Percentiles rank a stretch among this genome's conserved stretches.
These are phyloP conservation scores for Meandrina meandrites DNA, from an alignment of 92 coral and sea anemone species.

Conservation along the genomic window DNA sequence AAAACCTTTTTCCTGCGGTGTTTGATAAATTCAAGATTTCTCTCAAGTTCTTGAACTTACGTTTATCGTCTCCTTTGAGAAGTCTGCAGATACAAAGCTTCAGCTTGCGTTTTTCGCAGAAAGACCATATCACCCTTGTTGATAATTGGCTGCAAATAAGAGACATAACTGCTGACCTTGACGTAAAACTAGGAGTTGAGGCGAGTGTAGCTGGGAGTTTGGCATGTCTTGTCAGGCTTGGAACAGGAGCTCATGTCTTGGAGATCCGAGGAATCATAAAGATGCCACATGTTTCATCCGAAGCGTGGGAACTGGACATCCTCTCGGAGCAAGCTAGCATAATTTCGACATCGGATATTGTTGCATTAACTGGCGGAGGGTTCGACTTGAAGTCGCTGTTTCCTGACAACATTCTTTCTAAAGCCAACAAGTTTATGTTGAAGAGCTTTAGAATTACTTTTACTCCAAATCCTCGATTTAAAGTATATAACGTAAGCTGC, in stretches of 20 bases:
- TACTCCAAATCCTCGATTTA: slow-evolving; percentile 34
- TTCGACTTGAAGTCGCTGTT: slow-evolving; percentile 51
- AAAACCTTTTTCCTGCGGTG: slow-evolving; percentile 43
- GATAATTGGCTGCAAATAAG: slow-evolving; percentile 52
- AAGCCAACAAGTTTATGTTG: slow-evolving; percentile 37
- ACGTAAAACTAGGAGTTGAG: background rate
- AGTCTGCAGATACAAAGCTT: slow-evolving; percentile 37
- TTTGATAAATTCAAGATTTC: slow-evolving; percentile 42
- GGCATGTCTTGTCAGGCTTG: slow-evolving; percentile 45
- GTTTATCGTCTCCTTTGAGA: slow-evolving; percentile 45
- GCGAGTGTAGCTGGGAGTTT: slow-evolving; percentile 44
- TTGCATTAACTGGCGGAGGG: slow-evolving; percentile 48
- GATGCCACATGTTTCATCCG: slow-evolving; percentile 33
- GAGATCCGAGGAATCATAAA: slow-evolving; percentile 1
- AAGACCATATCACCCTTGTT: slow-evolving; percentile 19
- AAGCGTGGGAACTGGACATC: slow-evolving; percentile 47
- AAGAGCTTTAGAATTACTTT: slow-evolving; percentile 34
- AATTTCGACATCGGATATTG: slow-evolving; percentile 33
- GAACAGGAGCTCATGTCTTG: slow-evolving; percentile 38
- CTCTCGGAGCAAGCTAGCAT: background rate
- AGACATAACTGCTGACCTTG: slow-evolving; percentile 41
- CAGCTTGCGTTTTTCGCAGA: slow-evolving; percentile 16
- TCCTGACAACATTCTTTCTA: slow-evolving; percentile 42
- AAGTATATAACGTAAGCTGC: slow-evolving; percentile 37
- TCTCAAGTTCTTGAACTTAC: slow-evolving; percentile 34